A percentile compares a stretch with the other conserved stretches of the same genome.
Conservation (phyloP, 2,888 invertebrate species). For the Harmothoe impar region DNA sequence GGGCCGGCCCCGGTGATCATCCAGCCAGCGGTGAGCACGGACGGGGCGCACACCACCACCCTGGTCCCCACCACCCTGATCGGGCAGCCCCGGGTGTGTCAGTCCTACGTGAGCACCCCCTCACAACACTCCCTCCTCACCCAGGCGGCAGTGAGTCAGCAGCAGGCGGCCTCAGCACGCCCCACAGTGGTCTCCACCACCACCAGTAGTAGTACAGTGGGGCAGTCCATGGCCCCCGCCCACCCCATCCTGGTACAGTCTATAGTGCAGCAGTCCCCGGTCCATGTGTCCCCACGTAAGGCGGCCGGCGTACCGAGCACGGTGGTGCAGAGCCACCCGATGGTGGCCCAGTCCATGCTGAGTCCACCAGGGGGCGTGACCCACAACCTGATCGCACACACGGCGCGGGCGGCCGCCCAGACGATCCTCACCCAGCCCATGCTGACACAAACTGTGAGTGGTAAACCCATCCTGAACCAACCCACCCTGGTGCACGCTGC, state of each 20-base stretch:
- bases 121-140: slow-evolving; percentile 50
- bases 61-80: neutral
- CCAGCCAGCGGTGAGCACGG: neutral
- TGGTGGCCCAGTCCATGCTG: slow-evolving; percentile 51
- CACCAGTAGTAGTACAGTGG: neutral
- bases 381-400: slow-evolving; percentile 18
- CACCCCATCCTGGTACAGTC: slow-evolving; percentile 56
- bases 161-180: neutral
- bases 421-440: slow-evolving; percentile 34
- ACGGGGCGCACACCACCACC: neutral
- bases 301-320: neutral
- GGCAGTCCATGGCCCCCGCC: neutral
- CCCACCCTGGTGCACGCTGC: slow-evolving; percentile 35
- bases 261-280: neutral
- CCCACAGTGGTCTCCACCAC: neutral
- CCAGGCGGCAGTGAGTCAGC: neutral
- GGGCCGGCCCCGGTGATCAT: slow-evolving; percentile 22
- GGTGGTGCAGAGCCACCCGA: slow-evolving; percentile 51
- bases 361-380: slow-evolving; percentile 46
- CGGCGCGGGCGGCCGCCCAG: neutral
- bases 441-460: slow-evolving; percentile 20
- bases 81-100: slow-evolving; percentile 45
- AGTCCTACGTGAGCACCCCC: neutral
- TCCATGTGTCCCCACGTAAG: neutral
- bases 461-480: slow-evolving; percentile 55